Evolutionary conservation across 2,888 invertebrate species (phyloP), one percentile per base, ranked within the genome.

Genomic region (Tenodera sinensis): DNA sequence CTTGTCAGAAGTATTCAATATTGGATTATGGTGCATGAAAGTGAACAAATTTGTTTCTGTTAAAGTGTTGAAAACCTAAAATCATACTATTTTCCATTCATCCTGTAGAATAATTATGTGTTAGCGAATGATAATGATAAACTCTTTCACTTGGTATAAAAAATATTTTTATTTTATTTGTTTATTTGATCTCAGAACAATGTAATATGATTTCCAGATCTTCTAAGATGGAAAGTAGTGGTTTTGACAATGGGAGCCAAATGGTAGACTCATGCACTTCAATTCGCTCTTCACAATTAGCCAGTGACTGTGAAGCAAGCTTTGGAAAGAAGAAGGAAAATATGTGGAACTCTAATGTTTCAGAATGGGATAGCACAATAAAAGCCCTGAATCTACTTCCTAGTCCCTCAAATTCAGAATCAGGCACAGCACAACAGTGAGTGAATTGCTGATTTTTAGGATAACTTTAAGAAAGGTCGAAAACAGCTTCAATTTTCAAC

Each of bases 341-440:
- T 71, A 84, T 85, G 12, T 91, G 91, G 91, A 90, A 90, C 86
- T 91, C 90, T 20, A 91, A 91, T 82, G 91, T 91, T 85, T 91
- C 91, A 88, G 91, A 91, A 42, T 91, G 91, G 90, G 91, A 91
- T 28, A n/a, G 34, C 15, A 83, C 87, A 28, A 71, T 42, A 27
- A 81, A 12, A n/a, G 25, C 82, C 25, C 54, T 71, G 54, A 25
- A 71, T 6, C 54, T 20, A 20, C 25, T 71, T 71, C 54, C 54
- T 20, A 71, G 54, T 25, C 25, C 54, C 15, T 71, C 54, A 15
- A 15, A 71, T 20, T 71, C 54, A 20, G 54, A 71, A 71, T 71
- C 54, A 20, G 54, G 54, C 54, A 71, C 54, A 71, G 54, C 54
- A 71, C 54, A 71, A 71, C 54, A 71, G 54, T 71, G 54, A 71